Conservation (phyloP, 2,113 vertebrate species). For the Strix uralensis region DNA sequence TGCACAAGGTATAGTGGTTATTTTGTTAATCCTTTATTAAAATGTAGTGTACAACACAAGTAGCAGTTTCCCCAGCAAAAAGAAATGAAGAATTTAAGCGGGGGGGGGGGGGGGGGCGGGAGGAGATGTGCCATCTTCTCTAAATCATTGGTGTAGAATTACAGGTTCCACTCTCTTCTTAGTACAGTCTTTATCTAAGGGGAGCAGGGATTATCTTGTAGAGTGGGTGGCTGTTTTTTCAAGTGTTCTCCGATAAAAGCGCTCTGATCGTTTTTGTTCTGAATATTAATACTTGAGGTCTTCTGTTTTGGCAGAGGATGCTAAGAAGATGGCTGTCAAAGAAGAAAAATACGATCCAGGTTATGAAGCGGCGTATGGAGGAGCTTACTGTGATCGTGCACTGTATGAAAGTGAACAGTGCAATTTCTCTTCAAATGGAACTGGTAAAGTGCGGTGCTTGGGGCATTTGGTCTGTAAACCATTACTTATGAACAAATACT, state of each 20-base stretch:
- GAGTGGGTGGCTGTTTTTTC: background rate
- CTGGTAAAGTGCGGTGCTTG: slow-evolving; percentile 62
- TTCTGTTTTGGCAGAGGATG: slow-evolving; percentile 84
- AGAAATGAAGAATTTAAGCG: background rate
- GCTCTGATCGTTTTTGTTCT: background rate
- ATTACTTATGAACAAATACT: background rate
- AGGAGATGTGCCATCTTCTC: background rate
- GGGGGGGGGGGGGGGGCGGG: too few relatives aligned
- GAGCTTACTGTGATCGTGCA: slow-evolving; percentile 75
- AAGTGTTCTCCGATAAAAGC: background rate
- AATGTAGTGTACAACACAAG: background rate
- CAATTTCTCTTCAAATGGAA: slow-evolving; percentile 74
- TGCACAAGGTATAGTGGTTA: slow-evolving; percentile 83
- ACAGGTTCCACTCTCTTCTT: background rate
- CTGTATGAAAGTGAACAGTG: slow-evolving; percentile 76
- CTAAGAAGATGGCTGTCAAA: slow-evolving; percentile 95
- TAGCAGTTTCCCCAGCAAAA: background rate
- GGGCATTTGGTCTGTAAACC: background rate
- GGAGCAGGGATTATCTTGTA: background rate
- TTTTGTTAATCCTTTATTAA: background rate
- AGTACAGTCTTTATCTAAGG: background rate
- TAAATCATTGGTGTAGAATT: background rate
- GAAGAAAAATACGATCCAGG: slow-evolving; percentile 96
- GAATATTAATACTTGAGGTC: background rate
- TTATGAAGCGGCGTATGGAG: slow-evolving; percentile 91